Percentiles rank a stretch among this genome's conserved stretches.
Conservation (phyloP, 2,888 invertebrate genomes). For the Heterodera filipjevi region DNA sequence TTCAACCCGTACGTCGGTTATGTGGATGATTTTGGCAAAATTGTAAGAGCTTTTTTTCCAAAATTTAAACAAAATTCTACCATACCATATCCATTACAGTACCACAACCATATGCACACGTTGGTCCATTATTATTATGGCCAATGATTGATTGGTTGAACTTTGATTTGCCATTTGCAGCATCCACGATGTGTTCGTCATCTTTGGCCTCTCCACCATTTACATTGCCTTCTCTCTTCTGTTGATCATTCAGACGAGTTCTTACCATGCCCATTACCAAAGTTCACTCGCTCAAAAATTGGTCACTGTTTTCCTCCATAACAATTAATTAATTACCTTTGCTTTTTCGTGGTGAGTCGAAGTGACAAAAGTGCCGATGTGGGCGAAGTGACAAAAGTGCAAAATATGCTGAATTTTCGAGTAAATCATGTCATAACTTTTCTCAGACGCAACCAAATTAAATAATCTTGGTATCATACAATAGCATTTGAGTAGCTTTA, state of each 20-base stretch:
- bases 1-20: constrained; percentile 35
- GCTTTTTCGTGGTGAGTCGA: too few species aligned
- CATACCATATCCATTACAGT: not conserved
- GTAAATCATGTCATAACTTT: too few species aligned
- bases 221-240: constrained; percentile 19
- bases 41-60: constrained; percentile 11
- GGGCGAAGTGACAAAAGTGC: too few species aligned
- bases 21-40: constrained; percentile 28
- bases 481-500: too few species aligned
- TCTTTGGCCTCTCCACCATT: constrained; percentile 21
- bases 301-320: constrained; percentile 1
- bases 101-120: constrained; percentile 16
- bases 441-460: too few species aligned
- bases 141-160: not conserved
- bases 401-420: too few species aligned
- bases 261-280: constrained; percentile 10
- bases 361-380: too few species aligned
- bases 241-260: constrained; percentile 10
- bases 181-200: constrained; percentile 24
- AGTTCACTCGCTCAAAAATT: constrained; percentile 27
- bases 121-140: not conserved
- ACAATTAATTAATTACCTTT: not conserved
- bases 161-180: not conserved
- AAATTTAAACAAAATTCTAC: not conserved
- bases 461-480: too few species aligned